Base-by-base conservation (phyloP, 2,113 vertebrate species). In the Lutjanus erythropterus region DNA sequence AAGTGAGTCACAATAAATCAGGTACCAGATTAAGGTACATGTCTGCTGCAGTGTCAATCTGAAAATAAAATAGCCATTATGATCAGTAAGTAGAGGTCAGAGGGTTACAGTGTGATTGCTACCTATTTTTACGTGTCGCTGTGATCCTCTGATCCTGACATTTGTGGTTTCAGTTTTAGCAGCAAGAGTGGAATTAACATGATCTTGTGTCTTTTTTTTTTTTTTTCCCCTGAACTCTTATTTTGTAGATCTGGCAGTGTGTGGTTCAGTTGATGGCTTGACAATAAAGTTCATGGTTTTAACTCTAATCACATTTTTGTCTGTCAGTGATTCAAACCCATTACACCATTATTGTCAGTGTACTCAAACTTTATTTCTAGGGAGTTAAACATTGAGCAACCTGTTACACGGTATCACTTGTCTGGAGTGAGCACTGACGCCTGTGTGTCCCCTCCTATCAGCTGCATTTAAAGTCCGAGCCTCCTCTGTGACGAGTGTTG, bases 231-330 rank as follows among this genome's bases (percentile, higher is more conserved):
- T 1, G 9, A 44, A 44, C 23, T 75, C 11, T 37, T 15, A 18
- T 69, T 61, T 53, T 46, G 47, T 64, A 39, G 10, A 19, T 19
- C 14, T 69, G 19, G 21, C 12, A 29, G 6, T 66, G 3, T 50
- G 44, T 41, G 12, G 12, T 58, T 49, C 11, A 33, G 25, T 9
- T 16, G 0, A 25, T 19, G 23, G 6, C 19, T 37, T 69, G 46
- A 64, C 23, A 82, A 76, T 71, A 71, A 71, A 82, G 27, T 41
- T 59, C 16, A 76, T 27, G 21, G 2, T 60, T 46, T 62, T 5
- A 37, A 37, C 12, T 19, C 5, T 50, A 33, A 29, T 31, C 1
- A 33, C 3, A 14, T 29, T 21, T 44, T 50, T 80, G 27, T 75
- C 39, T 33, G 10, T 27, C 11, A 15, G 6, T 39, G 23, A 66